Evolutionary conservation across 2,888 invertebrate genomes (phyloP).

Genomic region (Fissipunctia ypsillon): DNA sequence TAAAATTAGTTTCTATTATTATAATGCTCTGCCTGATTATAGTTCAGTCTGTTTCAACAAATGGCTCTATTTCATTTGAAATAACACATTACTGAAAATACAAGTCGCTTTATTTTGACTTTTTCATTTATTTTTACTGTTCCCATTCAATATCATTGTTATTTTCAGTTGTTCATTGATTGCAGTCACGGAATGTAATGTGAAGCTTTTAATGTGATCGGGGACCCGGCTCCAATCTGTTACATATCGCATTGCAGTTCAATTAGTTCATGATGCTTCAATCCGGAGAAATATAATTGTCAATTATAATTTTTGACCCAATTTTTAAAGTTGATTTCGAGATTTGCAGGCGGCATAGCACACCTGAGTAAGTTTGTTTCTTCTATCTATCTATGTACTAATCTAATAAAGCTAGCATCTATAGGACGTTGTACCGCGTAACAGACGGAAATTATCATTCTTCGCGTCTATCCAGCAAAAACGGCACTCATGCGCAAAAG

Average conservation of each 20-base stretch:
- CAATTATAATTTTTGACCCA: slow-evolving; percentile 17
- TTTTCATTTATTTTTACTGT: neutral
- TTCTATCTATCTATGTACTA: neutral
- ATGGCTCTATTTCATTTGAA: neutral
- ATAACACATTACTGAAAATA: neutral
- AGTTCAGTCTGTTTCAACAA: neutral
- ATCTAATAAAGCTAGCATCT: no score
- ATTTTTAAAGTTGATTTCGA: neutral
- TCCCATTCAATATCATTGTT: neutral
- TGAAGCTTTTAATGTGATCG: slow-evolving; percentile 19
- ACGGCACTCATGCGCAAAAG: no score
- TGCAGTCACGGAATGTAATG: neutral
- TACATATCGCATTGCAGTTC: slow-evolving; percentile 37
- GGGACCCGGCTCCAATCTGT: slow-evolving; percentile 27
- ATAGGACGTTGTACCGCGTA: no score
- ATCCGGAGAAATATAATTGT: slow-evolving; percentile 2
- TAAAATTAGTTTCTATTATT: neutral
- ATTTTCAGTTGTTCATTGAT: slow-evolving; percentile 3
- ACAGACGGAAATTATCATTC: no score
- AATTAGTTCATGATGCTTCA: slow-evolving; percentile 27
- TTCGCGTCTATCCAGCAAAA: no score
- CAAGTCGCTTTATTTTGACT: neutral
- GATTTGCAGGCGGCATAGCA: neutral
- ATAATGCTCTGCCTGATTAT: neutral
- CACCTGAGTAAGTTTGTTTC: neutral